Percentiles rank a stretch among this genome's conserved stretches.
These are phyloP conservation scores for Semnornis frantzii DNA, from an alignment of 2,113 vertebrate genomes.

Conservation along the genomic window DNA sequence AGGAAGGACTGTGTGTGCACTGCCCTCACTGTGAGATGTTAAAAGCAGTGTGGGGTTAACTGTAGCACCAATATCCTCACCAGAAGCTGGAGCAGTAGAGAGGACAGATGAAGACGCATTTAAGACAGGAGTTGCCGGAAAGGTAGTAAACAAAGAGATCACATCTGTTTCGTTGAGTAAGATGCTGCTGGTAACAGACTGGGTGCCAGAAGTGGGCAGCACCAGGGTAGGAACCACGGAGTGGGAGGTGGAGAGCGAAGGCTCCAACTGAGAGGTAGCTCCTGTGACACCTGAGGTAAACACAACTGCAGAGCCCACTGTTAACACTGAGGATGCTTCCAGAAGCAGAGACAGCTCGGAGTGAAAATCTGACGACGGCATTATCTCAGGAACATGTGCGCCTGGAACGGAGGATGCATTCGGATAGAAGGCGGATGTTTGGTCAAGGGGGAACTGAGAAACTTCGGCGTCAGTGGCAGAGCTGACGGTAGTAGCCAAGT, in stretches of 20 bases:
- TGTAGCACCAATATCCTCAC: conserved; percentile 24
- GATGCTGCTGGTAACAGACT: conserved; percentile 31
- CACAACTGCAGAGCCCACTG: conserved; percentile 24
- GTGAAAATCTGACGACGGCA: neutral
- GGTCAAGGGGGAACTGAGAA: conserved; percentile 26
- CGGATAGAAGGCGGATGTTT: conserved; percentile 22
- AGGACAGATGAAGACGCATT: neutral
- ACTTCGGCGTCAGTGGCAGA: neutral
- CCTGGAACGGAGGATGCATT: neutral
- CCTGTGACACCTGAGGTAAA: conserved; percentile 73
- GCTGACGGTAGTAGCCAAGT: neutral
- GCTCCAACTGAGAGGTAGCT: conserved; percentile 73
- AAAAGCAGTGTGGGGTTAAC: neutral
- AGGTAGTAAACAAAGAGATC: conserved; percentile 30
- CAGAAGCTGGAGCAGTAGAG: neutral
- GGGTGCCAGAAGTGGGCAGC: conserved; percentile 23
- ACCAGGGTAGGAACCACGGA: conserved; percentile 3
- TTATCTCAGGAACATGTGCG: neutral
- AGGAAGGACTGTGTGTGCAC: neutral
- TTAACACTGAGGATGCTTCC: conserved; percentile 20
- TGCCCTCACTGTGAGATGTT: conserved; percentile 35
- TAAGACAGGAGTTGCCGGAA: conserved; percentile 39
- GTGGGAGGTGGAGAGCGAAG: neutral
- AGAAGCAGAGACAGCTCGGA: neutral
- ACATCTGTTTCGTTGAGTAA: conserved; percentile 5